Conservation (phyloP, 2,797 vertebrate species). For the Acipenser transmontanus region DNA sequence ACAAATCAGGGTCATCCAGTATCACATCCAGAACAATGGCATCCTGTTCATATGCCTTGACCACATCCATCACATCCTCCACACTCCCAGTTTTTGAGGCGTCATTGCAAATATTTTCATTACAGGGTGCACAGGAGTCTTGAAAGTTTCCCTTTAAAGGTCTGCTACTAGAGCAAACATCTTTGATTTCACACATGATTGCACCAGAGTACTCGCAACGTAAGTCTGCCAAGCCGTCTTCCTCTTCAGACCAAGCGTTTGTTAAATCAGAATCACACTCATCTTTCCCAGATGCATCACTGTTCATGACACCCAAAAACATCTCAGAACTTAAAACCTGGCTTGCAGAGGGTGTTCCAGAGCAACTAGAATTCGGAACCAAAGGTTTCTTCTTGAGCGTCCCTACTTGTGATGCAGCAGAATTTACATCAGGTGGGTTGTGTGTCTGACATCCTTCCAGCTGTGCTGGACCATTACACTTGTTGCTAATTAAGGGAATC, state of each 20-base stretch:
- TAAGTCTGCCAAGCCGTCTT: slow-evolving; percentile 7
- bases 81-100: slow-evolving; percentile 21
- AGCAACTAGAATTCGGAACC: slow-evolving; percentile 10
- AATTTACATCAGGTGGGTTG: background rate
- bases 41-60: slow-evolving; percentile 80
- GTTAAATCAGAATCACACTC: background rate
- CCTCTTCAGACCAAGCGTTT: slow-evolving; percentile 14
- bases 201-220: background rate
- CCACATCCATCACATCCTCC: slow-evolving; percentile 51
- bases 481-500: background rate
- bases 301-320: slow-evolving; percentile 6
- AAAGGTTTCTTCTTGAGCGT: background rate
- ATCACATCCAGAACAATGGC: slow-evolving; percentile 80
- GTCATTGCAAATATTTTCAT: background rate
- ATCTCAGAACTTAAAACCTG: background rate
- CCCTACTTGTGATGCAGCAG: background rate
- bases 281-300: background rate
- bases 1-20: slow-evolving; percentile 87
- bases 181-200: slow-evolving; percentile 10
- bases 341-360: slow-evolving; percentile 5
- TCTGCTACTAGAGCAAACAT: background rate
- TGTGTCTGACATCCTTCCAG: background rate
- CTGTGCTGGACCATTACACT: background rate
- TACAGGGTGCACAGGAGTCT: background rate
- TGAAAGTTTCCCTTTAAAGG: too few relatives aligned